A percentile compares a stretch with the other conserved stretches of the same genome.
Evolutionary conservation across 2,888 invertebrate genomes (phyloP).

Genomic region (Vannuccia rotundouncinata): DNA sequence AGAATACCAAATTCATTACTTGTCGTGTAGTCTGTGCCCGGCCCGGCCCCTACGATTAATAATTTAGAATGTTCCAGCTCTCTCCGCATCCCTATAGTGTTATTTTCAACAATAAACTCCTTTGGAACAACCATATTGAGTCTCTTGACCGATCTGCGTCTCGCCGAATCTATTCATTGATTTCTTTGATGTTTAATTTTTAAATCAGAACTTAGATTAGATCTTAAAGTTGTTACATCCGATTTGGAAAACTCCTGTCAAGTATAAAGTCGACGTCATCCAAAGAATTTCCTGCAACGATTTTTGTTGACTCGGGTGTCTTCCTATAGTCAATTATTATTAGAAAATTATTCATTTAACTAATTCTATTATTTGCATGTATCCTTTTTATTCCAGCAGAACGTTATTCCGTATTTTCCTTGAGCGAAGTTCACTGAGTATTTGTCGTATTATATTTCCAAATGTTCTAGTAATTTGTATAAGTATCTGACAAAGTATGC

Average conservation of each 20-base stretch:
- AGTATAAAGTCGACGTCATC: not conserved
- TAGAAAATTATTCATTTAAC: no score
- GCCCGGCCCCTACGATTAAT: not conserved
- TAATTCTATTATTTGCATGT: no score
- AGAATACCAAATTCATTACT: not conserved
- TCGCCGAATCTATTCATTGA: not conserved
- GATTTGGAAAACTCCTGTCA: not conserved
- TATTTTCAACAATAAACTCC: not conserved
- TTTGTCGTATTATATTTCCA: no score
- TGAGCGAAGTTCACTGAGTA: no score
- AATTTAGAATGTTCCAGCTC: not conserved
- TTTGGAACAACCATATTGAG: not conserved
- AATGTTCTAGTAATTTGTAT: no score
- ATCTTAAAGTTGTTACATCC: not conserved
- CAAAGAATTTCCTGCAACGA: not conserved
- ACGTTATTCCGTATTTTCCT: no score
- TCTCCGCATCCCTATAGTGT: not conserved
- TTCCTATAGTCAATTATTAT: no score
- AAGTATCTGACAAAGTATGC: no score
- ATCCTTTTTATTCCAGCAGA: no score
- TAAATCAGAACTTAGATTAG: not conserved
- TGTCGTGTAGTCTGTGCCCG: not conserved
- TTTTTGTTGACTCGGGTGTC: not conserved
- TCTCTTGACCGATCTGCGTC: not conserved
- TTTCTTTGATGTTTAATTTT: not conserved